A percentile compares a stretch with the other conserved stretches of the same genome.
These are phyloP conservation scores for Megathymus violae DNA, from an alignment of 1,140 invertebrate species.

Conservation along the genomic window DNA sequence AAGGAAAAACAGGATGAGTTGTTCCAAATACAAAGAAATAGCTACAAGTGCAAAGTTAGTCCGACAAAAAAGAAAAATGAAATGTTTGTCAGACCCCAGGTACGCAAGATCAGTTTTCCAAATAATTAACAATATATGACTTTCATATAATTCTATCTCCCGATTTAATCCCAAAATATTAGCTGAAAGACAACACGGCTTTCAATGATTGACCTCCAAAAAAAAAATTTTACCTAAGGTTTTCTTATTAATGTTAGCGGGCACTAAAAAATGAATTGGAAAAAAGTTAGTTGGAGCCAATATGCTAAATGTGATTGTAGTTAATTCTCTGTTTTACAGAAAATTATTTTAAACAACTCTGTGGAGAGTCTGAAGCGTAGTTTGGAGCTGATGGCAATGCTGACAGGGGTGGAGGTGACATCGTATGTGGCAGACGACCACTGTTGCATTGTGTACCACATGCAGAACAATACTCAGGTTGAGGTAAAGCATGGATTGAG, in stretches of 20 bases:
- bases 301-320: too few relatives aligned
- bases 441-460: conserved; percentile 65
- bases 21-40: conserved; percentile 67
- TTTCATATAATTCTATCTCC: too few relatives aligned
- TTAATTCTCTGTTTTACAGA: conserved; percentile 53
- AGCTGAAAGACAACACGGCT: too few relatives aligned
- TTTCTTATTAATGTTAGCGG: too few relatives aligned
- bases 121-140: too few relatives aligned
- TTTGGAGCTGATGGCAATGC: conserved; percentile 58
- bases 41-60: conserved; percentile 48
- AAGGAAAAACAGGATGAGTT: conserved; percentile 62
- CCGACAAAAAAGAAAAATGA: conserved; percentile 50
- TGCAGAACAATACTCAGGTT: conserved; percentile 55
- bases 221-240: too few relatives aligned
- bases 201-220: too few relatives aligned
- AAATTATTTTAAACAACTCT: conserved; percentile 57
- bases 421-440: conserved; percentile 63
- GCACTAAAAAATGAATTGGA: conserved; percentile 15
- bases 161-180: too few relatives aligned
- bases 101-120: too few relatives aligned
- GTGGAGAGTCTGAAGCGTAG: conserved; percentile 53
- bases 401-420: conserved; percentile 67
- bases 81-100: conserved; percentile 61
- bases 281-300: too few relatives aligned
- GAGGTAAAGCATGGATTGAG: conserved; percentile 62